Evolutionary conservation across 2,797 vertebrate genomes (phyloP).

Genomic region (Hapalemur alaotrensis): DNA sequence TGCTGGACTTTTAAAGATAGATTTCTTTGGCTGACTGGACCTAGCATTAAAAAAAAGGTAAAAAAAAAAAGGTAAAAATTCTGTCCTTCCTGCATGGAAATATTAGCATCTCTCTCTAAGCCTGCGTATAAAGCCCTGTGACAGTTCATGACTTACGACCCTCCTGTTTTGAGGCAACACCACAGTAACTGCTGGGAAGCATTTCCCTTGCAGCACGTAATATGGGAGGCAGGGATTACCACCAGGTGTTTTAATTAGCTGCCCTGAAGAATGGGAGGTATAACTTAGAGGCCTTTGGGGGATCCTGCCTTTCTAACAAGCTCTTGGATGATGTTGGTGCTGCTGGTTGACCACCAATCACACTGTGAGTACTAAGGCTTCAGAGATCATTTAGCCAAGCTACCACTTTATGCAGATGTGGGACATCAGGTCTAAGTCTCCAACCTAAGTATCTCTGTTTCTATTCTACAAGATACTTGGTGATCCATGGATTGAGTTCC

Average conservation of each 20-base stretch:
- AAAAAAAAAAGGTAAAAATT: conserved; percentile 37
- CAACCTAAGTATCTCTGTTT: neutral
- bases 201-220: neutral
- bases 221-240: neutral
- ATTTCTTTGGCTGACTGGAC: conserved; percentile 55
- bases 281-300: neutral
- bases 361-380: neutral
- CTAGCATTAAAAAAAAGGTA: conserved; percentile 1
- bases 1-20: conserved; percentile 50
- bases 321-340: rapidly evolving
- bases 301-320: neutral
- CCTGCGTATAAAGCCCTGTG: conserved; percentile 54
- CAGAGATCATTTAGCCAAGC: neutral
- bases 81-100: neutral
- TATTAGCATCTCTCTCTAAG: conserved; percentile 59
- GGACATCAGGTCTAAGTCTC: neutral
- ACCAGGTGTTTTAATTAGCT: conserved; percentile 59
- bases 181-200: neutral
- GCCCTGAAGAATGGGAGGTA: neutral
- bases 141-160: conserved; percentile 58
- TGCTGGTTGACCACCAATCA: neutral
- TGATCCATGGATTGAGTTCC: neutral
- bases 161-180: conserved; percentile 46
- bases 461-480: neutral
- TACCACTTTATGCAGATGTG: neutral